phyloP scores from a whole-genome alignment of 2,113 vertebrate species.

The Ictalurus punctatus region DNA sequence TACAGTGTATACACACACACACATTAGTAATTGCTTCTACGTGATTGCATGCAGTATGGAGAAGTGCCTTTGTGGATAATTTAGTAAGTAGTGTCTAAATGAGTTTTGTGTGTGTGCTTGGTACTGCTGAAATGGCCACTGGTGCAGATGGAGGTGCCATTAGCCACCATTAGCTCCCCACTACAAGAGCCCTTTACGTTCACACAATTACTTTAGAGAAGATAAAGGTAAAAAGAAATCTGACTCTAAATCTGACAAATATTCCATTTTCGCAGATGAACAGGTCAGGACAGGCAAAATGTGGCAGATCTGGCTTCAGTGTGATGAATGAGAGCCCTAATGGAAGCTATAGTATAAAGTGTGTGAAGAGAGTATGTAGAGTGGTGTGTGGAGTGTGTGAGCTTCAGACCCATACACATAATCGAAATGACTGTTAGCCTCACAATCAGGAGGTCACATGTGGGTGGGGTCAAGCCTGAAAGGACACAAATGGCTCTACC shows the following conservation, averaged over 20 bases:
- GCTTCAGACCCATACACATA: slow-evolving; percentile 27
- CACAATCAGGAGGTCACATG: slow-evolving; percentile 49
- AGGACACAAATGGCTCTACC: slow-evolving; percentile 32
- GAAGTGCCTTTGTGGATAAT: slow-evolving; percentile 42
- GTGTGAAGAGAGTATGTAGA: slow-evolving; percentile 38
- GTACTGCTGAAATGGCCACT: slow-evolving; percentile 29
- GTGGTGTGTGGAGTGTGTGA: slow-evolving; percentile 33
- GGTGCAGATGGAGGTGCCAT: slow-evolving; percentile 71
- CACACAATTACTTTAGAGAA: slow-evolving; percentile 66
- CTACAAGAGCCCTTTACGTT: slow-evolving; percentile 69
- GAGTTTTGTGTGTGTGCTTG: slow-evolving; percentile 23
- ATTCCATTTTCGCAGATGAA: background rate
- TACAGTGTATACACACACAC: background rate
- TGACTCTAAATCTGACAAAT: slow-evolving; percentile 30
- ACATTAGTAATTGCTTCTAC: slow-evolving; percentile 15
- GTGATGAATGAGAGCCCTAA: slow-evolving; percentile 70
- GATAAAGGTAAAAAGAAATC: slow-evolving; percentile 57
- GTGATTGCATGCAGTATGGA: slow-evolving; percentile 20
- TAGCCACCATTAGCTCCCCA: slow-evolving; percentile 73
- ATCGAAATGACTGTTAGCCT: slow-evolving; percentile 9
- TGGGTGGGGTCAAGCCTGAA: slow-evolving; percentile 46
- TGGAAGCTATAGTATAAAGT: slow-evolving; percentile 69
- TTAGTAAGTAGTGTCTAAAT: slow-evolving; percentile 45
- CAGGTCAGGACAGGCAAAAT: slow-evolving; percentile 37
- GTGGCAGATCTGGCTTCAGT: slow-evolving; percentile 4